Percentiles rank a stretch among this genome's conserved stretches.
phyloP scores from a whole-genome alignment of 2,888 invertebrate genomes.

The Ptychoptera contaminata region DNA sequence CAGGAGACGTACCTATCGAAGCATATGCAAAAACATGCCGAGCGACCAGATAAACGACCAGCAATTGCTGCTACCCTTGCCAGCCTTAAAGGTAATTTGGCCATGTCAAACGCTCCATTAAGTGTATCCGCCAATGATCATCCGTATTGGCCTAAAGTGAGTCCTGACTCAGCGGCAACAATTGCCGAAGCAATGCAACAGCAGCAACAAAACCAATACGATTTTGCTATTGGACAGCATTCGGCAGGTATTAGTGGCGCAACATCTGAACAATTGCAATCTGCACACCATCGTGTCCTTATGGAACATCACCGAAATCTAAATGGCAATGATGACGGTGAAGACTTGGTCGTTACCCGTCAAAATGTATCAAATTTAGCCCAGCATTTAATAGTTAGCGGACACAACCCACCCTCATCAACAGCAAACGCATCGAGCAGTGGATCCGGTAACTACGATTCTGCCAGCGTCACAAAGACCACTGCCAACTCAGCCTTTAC shows the following conservation, averaged over 20 bases:
- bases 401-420: slow-evolving; percentile 12
- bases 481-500: slow-evolving; percentile 82
- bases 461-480: slow-evolving; percentile 33
- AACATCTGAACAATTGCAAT: slow-evolving; percentile 48
- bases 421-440: slow-evolving; percentile 19
- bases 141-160: slow-evolving; percentile 77
- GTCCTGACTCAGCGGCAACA: slow-evolving; percentile 55
- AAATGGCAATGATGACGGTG: slow-evolving; percentile 15
- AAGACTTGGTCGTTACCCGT: slow-evolving; percentile 10
- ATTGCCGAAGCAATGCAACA: slow-evolving; percentile 44
- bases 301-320: slow-evolving; percentile 32
- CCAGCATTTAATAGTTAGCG: slow-evolving; percentile 2
- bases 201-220: slow-evolving; percentile 40
- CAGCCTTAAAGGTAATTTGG: slow-evolving; percentile 15
- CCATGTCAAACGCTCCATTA: slow-evolving; percentile 21
- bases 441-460: slow-evolving; percentile 33
- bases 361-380: slow-evolving; percentile 6
- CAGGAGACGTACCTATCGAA: slow-evolving; percentile 98
- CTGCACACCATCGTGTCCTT: slow-evolving; percentile 38
- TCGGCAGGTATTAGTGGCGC: slow-evolving; percentile 16
- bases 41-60: slow-evolving; percentile 64
- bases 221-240: slow-evolving; percentile 22
- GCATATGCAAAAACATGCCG: slow-evolving; percentile 98
- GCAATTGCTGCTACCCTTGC: slow-evolving; percentile 14
- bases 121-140: slow-evolving; percentile 38